Evolutionary conservation across 2,797 vertebrate genomes (phyloP), one percentile per base, ranked within the genome.

Genomic region (Amazona finschi): DNA sequence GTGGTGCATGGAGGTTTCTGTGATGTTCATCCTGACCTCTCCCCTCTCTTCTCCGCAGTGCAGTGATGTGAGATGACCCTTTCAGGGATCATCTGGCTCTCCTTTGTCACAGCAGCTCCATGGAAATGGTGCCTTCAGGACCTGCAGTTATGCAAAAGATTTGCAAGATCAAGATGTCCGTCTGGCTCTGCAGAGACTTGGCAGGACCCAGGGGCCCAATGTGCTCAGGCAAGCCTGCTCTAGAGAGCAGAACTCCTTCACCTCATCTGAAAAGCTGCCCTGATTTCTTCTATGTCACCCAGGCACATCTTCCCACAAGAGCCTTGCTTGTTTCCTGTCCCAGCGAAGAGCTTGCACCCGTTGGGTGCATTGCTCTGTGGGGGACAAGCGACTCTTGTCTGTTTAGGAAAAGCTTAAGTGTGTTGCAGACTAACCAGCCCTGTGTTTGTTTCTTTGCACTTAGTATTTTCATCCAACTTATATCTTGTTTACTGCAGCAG

Each of bases 361-460:
- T 20, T 7, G 17, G 20, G 55, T 36, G 57, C 0, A 0, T 64
- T 11, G n/a, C 52, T 61, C n/a, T 33, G n/a, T 24, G 55, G 14
- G n/a, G 21, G 9, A 21, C n/a, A 21, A 49, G 46, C 2, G 27
- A 13, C 57, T 49, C 64, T 82, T 18, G 36, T 27, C 36, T 81
- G 31, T 38, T 88, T 28, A n/a, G 41, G 30, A 82, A n/a, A 43
- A 78, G 27, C 33, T 44, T 17, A 19, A 43, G 47, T 2, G 5
- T 4, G 5, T 4, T 25, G 30, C 12, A 9, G 22, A 31, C 28
- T 49, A 16, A 62, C n/a, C 8, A 12, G 57, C 52, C 74, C 36
- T 1, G 0, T 41, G 52, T 71, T 93, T 91, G 57, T 77, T 93
- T 90, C 46, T 89, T 53, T 74, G 22, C 12, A 73, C 3, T 4